Evolutionary conservation across 2,888 invertebrate species (phyloP).

Genomic region (Pandemis cinnamomeana): DNA sequence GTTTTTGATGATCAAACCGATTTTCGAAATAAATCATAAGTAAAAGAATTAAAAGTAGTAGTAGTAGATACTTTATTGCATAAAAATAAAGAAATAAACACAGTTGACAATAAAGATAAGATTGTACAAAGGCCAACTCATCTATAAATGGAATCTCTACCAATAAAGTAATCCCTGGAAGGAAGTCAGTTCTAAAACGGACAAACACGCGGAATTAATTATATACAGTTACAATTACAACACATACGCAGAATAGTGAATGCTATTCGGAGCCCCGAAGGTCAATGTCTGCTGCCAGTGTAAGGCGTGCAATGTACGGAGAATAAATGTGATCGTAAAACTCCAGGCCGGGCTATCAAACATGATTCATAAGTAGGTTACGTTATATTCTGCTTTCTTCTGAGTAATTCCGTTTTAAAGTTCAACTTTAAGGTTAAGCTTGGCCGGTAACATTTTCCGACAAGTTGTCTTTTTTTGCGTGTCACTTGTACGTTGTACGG

Average conservation of each 20-base stretch:
- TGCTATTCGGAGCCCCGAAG: slow-evolving; percentile 69
- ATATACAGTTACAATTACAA: slow-evolving; percentile 45
- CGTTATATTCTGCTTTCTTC: slow-evolving; percentile 14
- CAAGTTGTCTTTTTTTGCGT: not conserved
- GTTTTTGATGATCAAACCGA: no score
- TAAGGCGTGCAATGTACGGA: not conserved
- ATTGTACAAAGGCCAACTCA: no score
- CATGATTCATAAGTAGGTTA: slow-evolving; percentile 42
- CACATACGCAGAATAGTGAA: slow-evolving; percentile 53
- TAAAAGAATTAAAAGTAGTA: no score
- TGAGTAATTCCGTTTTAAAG: slow-evolving; percentile 3
- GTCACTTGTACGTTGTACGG: no score
- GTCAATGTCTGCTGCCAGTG: slow-evolving; percentile 70
- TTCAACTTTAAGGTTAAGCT: slow-evolving; percentile 1
- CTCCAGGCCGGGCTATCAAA: slow-evolving; percentile 43
- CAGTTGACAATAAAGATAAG: no score
- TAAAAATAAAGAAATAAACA: no score
- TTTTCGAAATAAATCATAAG: no score
- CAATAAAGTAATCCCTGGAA: not conserved
- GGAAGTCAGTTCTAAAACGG: slow-evolving; percentile 19
- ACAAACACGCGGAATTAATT: slow-evolving; percentile 22
- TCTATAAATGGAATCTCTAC: not conserved
- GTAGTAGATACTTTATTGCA: no score
- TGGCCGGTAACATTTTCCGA: not conserved
- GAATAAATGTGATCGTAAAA: slow-evolving; percentile 43